phyloP scores from a whole-genome alignment of 1,140 invertebrate species.

The Onthophagus taurus region DNA sequence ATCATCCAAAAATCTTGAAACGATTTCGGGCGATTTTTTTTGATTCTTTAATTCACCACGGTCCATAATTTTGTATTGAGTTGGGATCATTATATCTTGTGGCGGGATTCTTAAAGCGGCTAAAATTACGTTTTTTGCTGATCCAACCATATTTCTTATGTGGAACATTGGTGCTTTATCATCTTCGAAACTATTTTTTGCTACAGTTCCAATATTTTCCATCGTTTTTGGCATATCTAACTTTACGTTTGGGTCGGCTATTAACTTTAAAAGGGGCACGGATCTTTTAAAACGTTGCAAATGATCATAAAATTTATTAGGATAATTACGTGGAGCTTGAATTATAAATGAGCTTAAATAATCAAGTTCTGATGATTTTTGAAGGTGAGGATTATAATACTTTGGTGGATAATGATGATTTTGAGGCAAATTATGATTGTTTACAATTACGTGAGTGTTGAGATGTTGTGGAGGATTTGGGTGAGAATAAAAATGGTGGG shows the following conservation, averaged over 20 bases:
- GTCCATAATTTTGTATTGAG: slow-evolving; percentile 28
- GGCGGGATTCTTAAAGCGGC: slow-evolving; percentile 29
- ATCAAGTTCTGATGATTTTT: no score
- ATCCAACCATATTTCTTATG: slow-evolving; percentile 28
- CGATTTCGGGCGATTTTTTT: slow-evolving; percentile 3
- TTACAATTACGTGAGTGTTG: no score
- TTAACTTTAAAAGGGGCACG: slow-evolving; percentile 17
- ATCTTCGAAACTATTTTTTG: slow-evolving; percentile 30
- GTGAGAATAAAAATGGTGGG: no score
- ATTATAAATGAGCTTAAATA: no score
- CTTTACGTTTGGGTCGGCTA: slow-evolving; percentile 20
- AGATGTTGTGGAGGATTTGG: no score
- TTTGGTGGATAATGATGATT: no score
- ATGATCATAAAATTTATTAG: slow-evolving; percentile 1
- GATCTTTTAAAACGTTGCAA: no score
- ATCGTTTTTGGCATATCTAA: slow-evolving; percentile 25
- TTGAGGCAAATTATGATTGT: no score
- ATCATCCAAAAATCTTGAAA: background rate
- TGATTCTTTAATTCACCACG: slow-evolving; percentile 3
- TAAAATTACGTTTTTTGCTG: slow-evolving; percentile 27
- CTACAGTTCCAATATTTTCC: slow-evolving; percentile 27
- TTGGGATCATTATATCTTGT: slow-evolving; percentile 30
- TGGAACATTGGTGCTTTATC: slow-evolving; percentile 31
- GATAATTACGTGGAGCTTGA: no score
- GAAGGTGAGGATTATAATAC: no score